These are phyloP conservation scores for Maccullochella peelii DNA, from an alignment of 2,113 vertebrate genomes.

Conservation along the genomic window DNA sequence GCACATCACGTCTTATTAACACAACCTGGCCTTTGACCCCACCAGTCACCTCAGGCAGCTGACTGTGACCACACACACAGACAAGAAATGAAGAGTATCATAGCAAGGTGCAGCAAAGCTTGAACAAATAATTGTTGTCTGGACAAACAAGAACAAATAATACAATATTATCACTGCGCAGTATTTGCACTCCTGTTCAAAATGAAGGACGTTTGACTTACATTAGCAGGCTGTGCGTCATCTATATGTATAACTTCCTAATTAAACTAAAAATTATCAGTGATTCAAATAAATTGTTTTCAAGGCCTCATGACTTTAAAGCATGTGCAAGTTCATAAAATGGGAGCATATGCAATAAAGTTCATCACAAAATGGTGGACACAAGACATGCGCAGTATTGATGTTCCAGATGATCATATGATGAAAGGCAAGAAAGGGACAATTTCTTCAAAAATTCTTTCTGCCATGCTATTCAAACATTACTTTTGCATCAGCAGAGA, in stretches of 20 bases:
- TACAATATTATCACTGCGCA: background rate
- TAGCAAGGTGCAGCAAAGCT: slow-evolving; percentile 62
- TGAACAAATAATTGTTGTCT: slow-evolving; percentile 27
- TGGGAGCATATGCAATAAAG: slow-evolving; percentile 69
- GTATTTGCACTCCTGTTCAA: background rate
- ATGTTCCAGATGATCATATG: slow-evolving; percentile 37
- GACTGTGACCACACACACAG: slow-evolving; percentile 63
- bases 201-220: background rate
- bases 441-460: slow-evolving; percentile 9
- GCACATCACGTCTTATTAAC: slow-evolving; percentile 83
- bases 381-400: slow-evolving; percentile 65
- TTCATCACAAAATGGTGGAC: slow-evolving; percentile 76
- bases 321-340: slow-evolving; percentile 65
- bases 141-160: slow-evolving; percentile 28
- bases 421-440: slow-evolving; percentile 21
- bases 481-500: slow-evolving; percentile 8
- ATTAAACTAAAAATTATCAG: background rate
- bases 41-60: slow-evolving; percentile 68
- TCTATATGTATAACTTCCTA: background rate
- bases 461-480: slow-evolving; percentile 6
- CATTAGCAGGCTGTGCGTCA: background rate
- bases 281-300: background rate
- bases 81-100: background rate
- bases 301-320: slow-evolving; percentile 6
- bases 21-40: slow-evolving; percentile 80